Conservation (phyloP, 30 jellyfish, hydroid and myxozoan species). For the Pelagia noctiluca region DNA sequence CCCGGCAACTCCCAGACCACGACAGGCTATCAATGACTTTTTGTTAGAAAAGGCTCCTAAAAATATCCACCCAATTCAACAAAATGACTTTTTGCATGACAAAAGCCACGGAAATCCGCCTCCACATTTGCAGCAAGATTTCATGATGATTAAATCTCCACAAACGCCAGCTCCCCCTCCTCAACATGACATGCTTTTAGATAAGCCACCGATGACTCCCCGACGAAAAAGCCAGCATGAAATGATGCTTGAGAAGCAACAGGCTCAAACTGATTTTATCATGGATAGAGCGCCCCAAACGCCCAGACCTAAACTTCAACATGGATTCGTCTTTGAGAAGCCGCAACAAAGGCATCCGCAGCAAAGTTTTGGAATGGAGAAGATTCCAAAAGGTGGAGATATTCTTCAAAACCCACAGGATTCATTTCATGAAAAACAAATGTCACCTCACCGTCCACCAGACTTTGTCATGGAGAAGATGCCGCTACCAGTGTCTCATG, state of each 20-base stretch:
- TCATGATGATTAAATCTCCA: constrained; percentile 63
- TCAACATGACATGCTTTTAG: constrained; percentile 40
- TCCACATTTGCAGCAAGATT: constrained; percentile 67
- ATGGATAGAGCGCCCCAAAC: constrained; percentile 9
- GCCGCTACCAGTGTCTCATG: constrained; percentile 26
- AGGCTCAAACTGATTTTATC: constrained; percentile 6
- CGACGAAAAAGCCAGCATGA: constrained; percentile 46
- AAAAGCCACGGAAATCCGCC: constrained; percentile 38
- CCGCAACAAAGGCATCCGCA: constrained; percentile 54
- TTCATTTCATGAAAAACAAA: too few relatives aligned
- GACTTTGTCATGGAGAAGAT: constrained; percentile 43
- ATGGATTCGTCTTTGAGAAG: constrained; percentile 50
- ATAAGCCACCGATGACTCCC: constrained; percentile 60
- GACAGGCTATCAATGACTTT: constrained; percentile 44
- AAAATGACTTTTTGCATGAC: constrained; percentile 43
- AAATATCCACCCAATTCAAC: constrained; percentile 20
- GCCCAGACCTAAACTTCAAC: not conserved
- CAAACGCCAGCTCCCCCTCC: constrained; percentile 39
- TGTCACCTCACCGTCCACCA: constrained; percentile 10
- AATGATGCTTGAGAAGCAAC: constrained; percentile 45
- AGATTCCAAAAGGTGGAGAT: too few relatives aligned
- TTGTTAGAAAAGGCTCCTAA: constrained; percentile 46
- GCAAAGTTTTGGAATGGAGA: constrained; percentile 1
- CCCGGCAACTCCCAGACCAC: constrained; percentile 73
- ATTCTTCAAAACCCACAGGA: too few relatives aligned